A percentile compares a stretch with the other conserved stretches of the same genome.
These are phyloP conservation scores for Machimus atricapillus DNA, from an alignment of 2,888 invertebrate genomes.

Conservation along the genomic window DNA sequence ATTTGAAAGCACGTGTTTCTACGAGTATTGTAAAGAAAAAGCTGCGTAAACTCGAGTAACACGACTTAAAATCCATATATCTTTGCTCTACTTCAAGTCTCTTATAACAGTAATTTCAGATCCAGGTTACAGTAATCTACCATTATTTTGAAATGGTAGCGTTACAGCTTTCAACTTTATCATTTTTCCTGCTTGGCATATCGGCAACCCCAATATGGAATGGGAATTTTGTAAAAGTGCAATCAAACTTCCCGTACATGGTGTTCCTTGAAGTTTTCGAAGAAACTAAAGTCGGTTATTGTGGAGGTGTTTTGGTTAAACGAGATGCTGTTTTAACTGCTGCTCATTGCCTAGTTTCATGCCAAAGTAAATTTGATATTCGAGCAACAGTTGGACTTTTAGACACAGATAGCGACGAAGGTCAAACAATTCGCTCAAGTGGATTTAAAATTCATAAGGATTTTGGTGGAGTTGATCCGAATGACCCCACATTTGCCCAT, in stretches of 20 bases:
- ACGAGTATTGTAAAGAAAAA: background rate
- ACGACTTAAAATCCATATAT: no score
- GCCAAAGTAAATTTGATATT: background rate
- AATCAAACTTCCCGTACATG: background rate
- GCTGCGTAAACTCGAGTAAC: no score
- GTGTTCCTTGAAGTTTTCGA: background rate
- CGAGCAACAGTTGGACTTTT: background rate
- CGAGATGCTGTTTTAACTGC: background rate
- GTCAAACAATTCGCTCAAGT: background rate
- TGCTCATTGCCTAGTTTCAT: background rate
- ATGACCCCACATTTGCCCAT: background rate
- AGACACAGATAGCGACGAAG: background rate
- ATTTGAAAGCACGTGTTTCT: background rate
- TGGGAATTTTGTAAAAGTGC: background rate
- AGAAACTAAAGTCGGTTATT: background rate
- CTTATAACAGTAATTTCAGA: background rate
- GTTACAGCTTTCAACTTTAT: background rate
- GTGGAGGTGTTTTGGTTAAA: background rate
- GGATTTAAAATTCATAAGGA: background rate
- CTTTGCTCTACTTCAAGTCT: background rate
- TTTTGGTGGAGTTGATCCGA: background rate
- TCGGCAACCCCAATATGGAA: background rate
- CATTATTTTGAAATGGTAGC: background rate
- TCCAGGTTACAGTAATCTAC: background rate
- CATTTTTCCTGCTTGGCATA: background rate